Base-by-base conservation (phyloP, 2,113 vertebrate species). In the Hyperopisus bebe region DNA sequence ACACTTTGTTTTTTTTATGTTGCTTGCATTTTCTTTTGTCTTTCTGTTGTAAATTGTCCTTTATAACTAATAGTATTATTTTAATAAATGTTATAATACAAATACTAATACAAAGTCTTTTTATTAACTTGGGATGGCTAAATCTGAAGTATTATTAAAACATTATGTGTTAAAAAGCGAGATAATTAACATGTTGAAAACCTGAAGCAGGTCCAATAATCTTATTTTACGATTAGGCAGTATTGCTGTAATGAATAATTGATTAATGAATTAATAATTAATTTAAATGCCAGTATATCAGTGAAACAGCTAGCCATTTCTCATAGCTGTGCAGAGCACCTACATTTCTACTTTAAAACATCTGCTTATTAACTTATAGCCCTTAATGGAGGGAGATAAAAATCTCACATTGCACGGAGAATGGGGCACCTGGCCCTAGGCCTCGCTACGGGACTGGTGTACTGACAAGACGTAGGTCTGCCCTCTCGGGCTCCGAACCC, bases 51-150 rank as follows among this genome's bases (percentile, higher is more conserved):
- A 97, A 96, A 96, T 95, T 96, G 95, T 97, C 97, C 96, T 96
- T 97, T 97, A 97, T 97, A 97, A 97, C 96, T 95, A 96, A 96
- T 96, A 96, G 96, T 95, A 96, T 97, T 97, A 97, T 97, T 97
- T 97, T 97, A 97, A 97, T 97, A 97, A 97, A 97, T 97, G 96
- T 97, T 96, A 97, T 96, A 96, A 96, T 97, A 96, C 94, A 96
- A 97, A 97, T 95, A 96, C 97, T 97, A 97, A 97, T 96, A 96
- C 93, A 95, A 96, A 97, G 95, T 96, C 95, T 96, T 96, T 83
- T 91, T 94, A 97, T 97, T 97, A 96, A 96, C 95, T 94, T 94
- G 31, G 21, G 46, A 35, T 27, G 27, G 31, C 44, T 85, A 95
- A 96, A 95, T n/a, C 46, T 9, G 6, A 47, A 7, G 19, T 47